A percentile compares a stretch with the other conserved stretches of the same genome.
phyloP scores from a whole-genome alignment of 2,113 vertebrate species.

The Dendropsophus ebraccatus region DNA sequence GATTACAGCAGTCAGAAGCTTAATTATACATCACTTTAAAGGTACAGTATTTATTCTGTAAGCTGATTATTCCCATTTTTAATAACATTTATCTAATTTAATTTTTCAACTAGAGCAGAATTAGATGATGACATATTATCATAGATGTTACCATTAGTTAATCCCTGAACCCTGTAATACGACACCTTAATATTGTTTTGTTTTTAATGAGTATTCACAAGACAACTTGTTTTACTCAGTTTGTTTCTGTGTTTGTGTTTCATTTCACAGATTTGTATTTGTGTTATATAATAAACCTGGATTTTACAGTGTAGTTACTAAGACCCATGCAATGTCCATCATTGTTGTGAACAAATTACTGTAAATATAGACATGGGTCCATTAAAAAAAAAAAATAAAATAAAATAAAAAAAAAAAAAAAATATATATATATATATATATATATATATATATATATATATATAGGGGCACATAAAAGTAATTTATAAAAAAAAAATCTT shows the following conservation, averaged over 20 bases:
- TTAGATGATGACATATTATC: constrained; percentile 8
- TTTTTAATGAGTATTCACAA: constrained; percentile 46
- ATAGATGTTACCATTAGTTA: neutral
- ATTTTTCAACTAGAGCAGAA: constrained; percentile 29
- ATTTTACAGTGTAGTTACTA: neutral
- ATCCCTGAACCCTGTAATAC: neutral
- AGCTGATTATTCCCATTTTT: constrained; percentile 37
- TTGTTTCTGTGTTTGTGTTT: neutral
- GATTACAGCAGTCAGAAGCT: constrained; percentile 22
- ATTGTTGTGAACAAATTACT: neutral
- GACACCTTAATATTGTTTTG: constrained; percentile 17
- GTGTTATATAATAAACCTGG: neutral
- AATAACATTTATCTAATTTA: constrained; percentile 39
- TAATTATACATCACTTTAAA: constrained; percentile 35
- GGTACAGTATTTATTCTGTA: constrained; percentile 14
- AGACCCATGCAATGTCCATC: neutral
- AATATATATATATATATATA: too few relatives aligned
- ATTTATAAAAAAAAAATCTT: too few relatives aligned
- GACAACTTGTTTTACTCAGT: constrained; percentile 30
- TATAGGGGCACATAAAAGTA: too few relatives aligned
- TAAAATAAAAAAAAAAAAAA: too few relatives aligned
- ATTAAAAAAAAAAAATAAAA: too few relatives aligned
- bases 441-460: constrained; percentile 56
- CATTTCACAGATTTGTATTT: neutral
- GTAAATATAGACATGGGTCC: too few relatives aligned